These are phyloP conservation scores for Parazoanthus swiftii DNA, from an alignment of 92 coral and sea anemone genomes.

Conservation along the genomic window DNA sequence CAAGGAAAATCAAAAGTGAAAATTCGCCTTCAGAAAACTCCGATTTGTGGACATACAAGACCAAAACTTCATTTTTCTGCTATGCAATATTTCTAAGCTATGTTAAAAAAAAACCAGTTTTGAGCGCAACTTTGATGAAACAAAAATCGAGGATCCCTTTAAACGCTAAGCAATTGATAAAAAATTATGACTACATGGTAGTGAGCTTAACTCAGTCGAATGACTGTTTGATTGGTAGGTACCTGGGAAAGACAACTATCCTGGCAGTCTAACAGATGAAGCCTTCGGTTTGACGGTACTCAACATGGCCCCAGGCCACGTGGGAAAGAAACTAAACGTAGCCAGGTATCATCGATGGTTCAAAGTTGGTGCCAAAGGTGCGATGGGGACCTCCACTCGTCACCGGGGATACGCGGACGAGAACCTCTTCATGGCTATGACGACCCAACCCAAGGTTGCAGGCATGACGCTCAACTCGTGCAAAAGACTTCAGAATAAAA, in stretches of 20 bases:
- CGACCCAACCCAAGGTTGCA: slow-evolving; percentile 84
- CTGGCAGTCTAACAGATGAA: slow-evolving; percentile 63
- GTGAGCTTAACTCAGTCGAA: too few species aligned
- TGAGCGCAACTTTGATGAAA: too few species aligned
- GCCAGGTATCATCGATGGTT: slow-evolving; percentile 43
- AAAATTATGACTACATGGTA: too few species aligned
- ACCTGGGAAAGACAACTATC: slow-evolving; percentile 80
- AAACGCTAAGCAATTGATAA: too few species aligned
- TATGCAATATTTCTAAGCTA: too few species aligned
- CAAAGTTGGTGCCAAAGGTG: slow-evolving; percentile 73
- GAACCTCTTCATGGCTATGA: slow-evolving; percentile 82
- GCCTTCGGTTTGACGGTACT: slow-evolving; percentile 43
- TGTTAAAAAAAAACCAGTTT: too few species aligned
- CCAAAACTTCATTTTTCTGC: too few species aligned
- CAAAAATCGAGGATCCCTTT: too few species aligned
- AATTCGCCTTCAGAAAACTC: too few species aligned
- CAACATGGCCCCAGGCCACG: slow-evolving; percentile 64
- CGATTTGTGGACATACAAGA: too few species aligned
- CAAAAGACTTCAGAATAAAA: slow-evolving; percentile 10
- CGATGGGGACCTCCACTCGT: slow-evolving; percentile 64
- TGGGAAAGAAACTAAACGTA: slow-evolving; percentile 57
- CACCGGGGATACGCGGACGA: slow-evolving; percentile 56
- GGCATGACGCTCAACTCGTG: slow-evolving; percentile 67
- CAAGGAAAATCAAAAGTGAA: too few species aligned
- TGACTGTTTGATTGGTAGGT: too few species aligned